Evolutionary conservation across 1,140 invertebrate species (phyloP), one percentile per base, ranked within the genome.

Genomic region (Camponotus vicinus): DNA sequence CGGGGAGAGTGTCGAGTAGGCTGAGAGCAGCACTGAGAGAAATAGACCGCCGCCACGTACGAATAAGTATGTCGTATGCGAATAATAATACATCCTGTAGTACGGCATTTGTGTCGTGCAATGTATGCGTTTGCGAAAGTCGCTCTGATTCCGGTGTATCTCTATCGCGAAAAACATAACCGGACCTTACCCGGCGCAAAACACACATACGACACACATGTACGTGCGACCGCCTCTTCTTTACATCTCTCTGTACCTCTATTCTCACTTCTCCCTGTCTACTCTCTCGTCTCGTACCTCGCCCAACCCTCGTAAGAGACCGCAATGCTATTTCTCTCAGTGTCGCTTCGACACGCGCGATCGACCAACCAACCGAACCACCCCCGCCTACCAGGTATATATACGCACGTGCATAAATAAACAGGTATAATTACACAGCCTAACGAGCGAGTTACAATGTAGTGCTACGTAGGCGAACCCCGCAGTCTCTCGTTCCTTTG

Each of bases 391-490:
- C 70, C 85, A 67, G 87, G 73, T 87, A 64, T 86, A 86, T 87
- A 85, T 70, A 86, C 86, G 71, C 88, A 86, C 80, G 32, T 83
- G 67, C 64, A 76, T 88, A 55, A 70, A 76, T 88, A 55, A 70
- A 89, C 71, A 52, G 49, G 76, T 77, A 88, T 87, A 90, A 88
- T 85, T 71, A 75, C 45, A 45, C 73, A 34, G 90, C 86, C 86
- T 66, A 76, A 86, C 75, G 82, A 92, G 86, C 90, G 86, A 90
- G 91, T 92, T 84, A 87, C 59, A 91, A 92, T 67, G 91, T 94
- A 94, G 93, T 93, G 92, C 92, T 94, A 93, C 88, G 90, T 94
- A 94, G 93, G 92, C 88, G 85, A 88, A 84, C 89, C 92, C 90
- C 88, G 92, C 92, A 94, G 91, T 91, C 71, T 94, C 88, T 86